These are phyloP conservation scores for Drosophila paulistorum DNA, from an alignment of 1,140 invertebrate species.

Conservation along the genomic window DNA sequence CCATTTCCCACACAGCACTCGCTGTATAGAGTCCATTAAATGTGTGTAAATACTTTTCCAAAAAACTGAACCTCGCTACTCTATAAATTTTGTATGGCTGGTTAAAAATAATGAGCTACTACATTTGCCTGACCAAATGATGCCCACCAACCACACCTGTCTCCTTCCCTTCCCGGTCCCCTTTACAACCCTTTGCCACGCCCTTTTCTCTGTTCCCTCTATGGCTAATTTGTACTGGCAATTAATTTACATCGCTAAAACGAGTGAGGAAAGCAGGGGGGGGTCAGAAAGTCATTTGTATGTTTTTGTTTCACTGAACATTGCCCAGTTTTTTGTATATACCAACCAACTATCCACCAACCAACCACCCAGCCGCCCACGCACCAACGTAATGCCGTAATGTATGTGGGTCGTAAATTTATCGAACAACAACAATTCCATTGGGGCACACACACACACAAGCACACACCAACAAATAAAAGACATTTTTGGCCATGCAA, in stretches of 20 bases:
- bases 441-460: constrained; percentile 14
- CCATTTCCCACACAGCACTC: constrained; percentile 26
- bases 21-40: constrained; percentile 61
- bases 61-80: constrained; percentile 59
- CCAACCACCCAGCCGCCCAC: constrained; percentile 2
- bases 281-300: constrained; percentile 54
- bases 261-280: too few relatives aligned
- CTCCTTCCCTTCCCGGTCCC: not conserved
- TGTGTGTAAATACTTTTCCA: constrained; percentile 55
- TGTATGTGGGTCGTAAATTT: constrained; percentile 44
- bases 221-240: constrained; percentile 76
- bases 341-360: not conserved
- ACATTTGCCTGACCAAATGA: constrained; percentile 48
- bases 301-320: constrained; percentile 63
- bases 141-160: not conserved
- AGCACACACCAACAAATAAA: constrained; percentile 24
- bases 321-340: constrained; percentile 11
- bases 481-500: constrained; percentile 24
- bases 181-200: not conserved
- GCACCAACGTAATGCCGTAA: constrained; percentile 15
- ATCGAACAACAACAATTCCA: constrained; percentile 36
- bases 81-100: constrained; percentile 70
- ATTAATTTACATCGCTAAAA: constrained; percentile 72
- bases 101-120: constrained; percentile 72
- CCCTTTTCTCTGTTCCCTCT: constrained; percentile 35